phyloP scores from a whole-genome alignment of 1,140 invertebrate species.

The Monochamus saltuarius region DNA sequence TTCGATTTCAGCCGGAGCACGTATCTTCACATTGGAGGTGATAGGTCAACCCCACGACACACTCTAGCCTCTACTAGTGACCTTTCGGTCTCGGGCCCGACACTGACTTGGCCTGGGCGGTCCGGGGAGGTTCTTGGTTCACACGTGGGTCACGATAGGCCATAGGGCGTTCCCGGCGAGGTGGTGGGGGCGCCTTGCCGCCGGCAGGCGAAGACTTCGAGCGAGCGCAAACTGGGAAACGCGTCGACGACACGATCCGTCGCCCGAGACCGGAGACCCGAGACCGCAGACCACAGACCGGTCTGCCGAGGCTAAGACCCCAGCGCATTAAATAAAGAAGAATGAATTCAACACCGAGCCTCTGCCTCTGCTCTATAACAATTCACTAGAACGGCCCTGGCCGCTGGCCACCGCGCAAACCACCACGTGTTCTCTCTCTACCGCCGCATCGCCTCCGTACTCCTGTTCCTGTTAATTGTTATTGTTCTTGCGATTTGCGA shows the following conservation, averaged over 20 bases:
- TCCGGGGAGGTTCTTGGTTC: conserved; percentile 50
- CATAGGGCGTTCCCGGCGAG: conserved; percentile 45
- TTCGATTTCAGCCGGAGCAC: conserved; percentile 33
- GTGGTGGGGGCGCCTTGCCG: conserved; percentile 30
- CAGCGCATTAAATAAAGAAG: not conserved
- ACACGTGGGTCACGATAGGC: conserved; percentile 51
- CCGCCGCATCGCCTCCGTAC: too few species aligned
- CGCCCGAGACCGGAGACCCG: conserved; percentile 9
- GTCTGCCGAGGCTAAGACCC: not conserved
- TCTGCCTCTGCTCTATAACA: not conserved
- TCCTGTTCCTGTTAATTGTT: too few species aligned
- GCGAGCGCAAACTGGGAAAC: not conserved
- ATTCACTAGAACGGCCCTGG: not conserved
- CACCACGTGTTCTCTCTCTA: too few species aligned
- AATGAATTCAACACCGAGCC: conserved; percentile 1
- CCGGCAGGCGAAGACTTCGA: conserved; percentile 5
- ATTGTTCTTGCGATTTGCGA: too few species aligned
- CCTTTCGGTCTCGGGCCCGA: conserved; percentile 50
- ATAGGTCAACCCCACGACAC: conserved; percentile 52
- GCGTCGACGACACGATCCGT: conserved; percentile 6
- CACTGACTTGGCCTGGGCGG: conserved; percentile 52
- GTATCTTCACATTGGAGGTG: conserved; percentile 49
- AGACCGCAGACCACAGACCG: conserved; percentile 1
- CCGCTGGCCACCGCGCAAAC: too few species aligned
- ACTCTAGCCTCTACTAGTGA: conserved; percentile 53